A percentile compares a stretch with the other conserved stretches of the same genome.
Evolutionary conservation across 2,888 invertebrate species (phyloP).

Genomic region (Gymnocheta viridis): DNA sequence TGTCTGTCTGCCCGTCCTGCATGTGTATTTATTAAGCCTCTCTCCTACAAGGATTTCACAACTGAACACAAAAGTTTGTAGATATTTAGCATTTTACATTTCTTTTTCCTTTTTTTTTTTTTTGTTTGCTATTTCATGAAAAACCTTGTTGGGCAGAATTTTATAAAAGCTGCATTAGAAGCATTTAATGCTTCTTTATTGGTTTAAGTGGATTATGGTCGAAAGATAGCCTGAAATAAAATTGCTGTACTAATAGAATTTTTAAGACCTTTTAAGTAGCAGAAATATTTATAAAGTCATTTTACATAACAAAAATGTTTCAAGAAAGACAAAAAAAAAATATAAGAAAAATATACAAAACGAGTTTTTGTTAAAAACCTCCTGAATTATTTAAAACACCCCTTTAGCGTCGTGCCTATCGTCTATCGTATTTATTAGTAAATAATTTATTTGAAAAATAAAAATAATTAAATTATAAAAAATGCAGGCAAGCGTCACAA

Average conservation of each 20-base stretch:
- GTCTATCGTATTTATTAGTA: too few relatives aligned
- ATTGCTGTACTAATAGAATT: not conserved
- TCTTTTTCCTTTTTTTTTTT: not conserved
- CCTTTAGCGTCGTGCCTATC: too few relatives aligned
- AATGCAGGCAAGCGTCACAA: too few relatives aligned
- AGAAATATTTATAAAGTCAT: not conserved
- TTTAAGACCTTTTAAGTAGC: not conserved
- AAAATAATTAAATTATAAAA: too few relatives aligned
- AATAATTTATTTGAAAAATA: too few relatives aligned
- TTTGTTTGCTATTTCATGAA: not conserved
- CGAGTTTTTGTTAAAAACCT: not conserved
- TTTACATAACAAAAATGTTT: not conserved
- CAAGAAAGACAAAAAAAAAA: not conserved
- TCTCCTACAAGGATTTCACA: not conserved
- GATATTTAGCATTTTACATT: not conserved
- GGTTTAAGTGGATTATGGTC: constrained; percentile 34
- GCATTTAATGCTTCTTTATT: constrained; percentile 24
- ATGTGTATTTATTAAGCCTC: not conserved
- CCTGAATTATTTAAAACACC: too few relatives aligned
- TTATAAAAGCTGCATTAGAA: not conserved
- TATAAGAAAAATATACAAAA: too few relatives aligned
- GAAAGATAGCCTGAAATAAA: not conserved
- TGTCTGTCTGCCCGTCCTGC: not conserved
- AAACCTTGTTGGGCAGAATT: not conserved
- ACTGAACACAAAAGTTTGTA: not conserved